Base-by-base conservation (phyloP, 2,888 invertebrate species). In the Diplolepis rosae region DNA sequence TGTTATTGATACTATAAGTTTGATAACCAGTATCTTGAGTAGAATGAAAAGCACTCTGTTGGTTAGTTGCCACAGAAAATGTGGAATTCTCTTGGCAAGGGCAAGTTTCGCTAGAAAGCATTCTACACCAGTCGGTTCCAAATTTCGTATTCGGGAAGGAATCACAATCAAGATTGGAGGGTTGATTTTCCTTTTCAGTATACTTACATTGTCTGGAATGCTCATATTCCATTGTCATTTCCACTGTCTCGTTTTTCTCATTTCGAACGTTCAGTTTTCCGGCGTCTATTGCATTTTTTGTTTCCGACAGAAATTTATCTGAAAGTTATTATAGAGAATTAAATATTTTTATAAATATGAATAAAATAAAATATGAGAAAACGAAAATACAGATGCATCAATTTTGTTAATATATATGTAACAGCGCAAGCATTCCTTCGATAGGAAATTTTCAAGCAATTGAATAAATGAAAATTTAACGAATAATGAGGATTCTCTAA, bases 1-100 rank as follows among this genome's bases (percentile, higher is more conserved):
- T 78, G 68, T 73, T 82, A 66, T 81, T 86, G 72, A 85, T 86
- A 71, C 85, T 87, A 39, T 79, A 80, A 32, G 88, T 88, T 66
- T 88, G 87, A 78, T 88, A 88, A 13, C 88, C 88, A 18, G 87
- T 87, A 54, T 88, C 88, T 71, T 88, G 88, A 42, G 78, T 71
- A 50, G 75, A 80, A 68, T 80, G 82, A 6, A 78, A 83, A 22
- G 72, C 77, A 69, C 82, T 84, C 70, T 81, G 84, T 15, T 83
- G 85, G 4, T 74, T 78, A 0, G 79, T 83, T 32, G 79, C 79
- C n/a, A 82, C 83, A 9, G 82, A 74, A 9, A 79, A 70, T 6
- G 81, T 80, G 1, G 81, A 83, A 27, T 80, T 83, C 42, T 81
- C 80, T 42, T 80, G 81, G 15, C 76, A 74, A 5, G 74, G 75